phyloP scores from a whole-genome alignment of 2,888 invertebrate genomes.

The Andrena bicolor region DNA sequence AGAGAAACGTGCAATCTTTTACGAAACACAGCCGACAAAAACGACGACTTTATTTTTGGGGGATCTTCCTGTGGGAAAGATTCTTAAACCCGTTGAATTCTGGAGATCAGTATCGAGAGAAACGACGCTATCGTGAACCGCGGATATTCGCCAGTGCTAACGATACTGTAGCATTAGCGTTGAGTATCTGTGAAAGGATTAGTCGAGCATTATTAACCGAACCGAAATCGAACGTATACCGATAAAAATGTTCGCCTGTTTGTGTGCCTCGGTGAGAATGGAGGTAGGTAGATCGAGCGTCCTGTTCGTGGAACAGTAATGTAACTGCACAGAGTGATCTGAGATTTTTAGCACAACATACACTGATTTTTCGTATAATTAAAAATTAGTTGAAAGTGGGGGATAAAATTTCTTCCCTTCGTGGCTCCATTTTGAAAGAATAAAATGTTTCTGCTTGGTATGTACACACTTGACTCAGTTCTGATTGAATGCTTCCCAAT shows the following conservation, averaged over 20 bases:
- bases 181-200: conserved; percentile 63
- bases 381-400: background rate
- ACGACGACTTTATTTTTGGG: conserved; percentile 26
- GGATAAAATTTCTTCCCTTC: background rate
- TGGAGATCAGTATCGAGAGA: conserved; percentile 19
- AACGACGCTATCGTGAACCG: conserved; percentile 15
- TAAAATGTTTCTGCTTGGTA: too few species aligned
- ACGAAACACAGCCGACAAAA: conserved; percentile 2
- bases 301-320: background rate
- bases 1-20: conserved; percentile 15
- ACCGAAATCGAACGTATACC: conserved; percentile 37
- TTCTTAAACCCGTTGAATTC: background rate
- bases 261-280: conserved; percentile 82
- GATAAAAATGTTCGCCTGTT: conserved; percentile 81
- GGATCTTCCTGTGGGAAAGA: conserved; percentile 17
- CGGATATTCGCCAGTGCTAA: conserved; percentile 73
- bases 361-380: background rate
- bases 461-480: too few species aligned
- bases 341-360: background rate
- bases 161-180: conserved; percentile 68
- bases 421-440: background rate
- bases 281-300: conserved; percentile 79
- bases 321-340: background rate
- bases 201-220: conserved; percentile 32
- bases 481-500: too few species aligned